Conservation (phyloP, 2,888 invertebrate genomes). For the Rhodophaea formosa region DNA sequence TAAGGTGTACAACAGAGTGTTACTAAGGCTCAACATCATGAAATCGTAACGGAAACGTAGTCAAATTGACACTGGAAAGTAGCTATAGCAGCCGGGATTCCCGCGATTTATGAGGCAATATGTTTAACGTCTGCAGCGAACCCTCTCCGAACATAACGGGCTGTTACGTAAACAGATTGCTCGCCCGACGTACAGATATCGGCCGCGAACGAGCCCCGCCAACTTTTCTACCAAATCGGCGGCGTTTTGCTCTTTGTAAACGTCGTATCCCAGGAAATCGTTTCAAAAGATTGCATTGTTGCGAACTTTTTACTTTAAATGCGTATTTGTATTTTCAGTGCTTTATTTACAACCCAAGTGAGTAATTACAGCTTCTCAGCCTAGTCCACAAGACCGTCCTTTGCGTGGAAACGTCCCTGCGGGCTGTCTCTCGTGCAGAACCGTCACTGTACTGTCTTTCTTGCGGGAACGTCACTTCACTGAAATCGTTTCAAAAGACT, state of each 20-base stretch:
- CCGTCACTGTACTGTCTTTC: too few species aligned
- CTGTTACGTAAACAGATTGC: conserved; percentile 81
- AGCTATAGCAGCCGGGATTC: conserved; percentile 74
- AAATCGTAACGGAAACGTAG: conserved; percentile 76
- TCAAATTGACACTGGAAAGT: conserved; percentile 74
- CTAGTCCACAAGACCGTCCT: too few species aligned
- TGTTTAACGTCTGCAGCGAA: conserved; percentile 80
- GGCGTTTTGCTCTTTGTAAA: conserved; percentile 18
- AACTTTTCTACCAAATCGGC: conserved; percentile 41
- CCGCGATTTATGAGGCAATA: conserved; percentile 80
- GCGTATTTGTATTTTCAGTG: background rate
- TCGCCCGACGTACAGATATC: conserved; percentile 66
- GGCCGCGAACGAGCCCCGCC: conserved; percentile 63
- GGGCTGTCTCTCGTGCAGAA: too few species aligned
- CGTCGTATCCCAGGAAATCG: conserved; percentile 9
- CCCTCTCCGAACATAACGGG: conserved; percentile 79
- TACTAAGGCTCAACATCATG: conserved; percentile 61
- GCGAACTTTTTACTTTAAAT: background rate
- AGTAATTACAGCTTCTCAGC: too few species aligned
- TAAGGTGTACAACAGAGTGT: background rate
- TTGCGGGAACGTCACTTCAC: too few species aligned
- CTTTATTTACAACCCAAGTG: too few species aligned
- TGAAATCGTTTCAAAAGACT: too few species aligned
- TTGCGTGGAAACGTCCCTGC: too few species aligned
- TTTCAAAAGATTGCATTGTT: background rate